Evolutionary conservation across 2,888 invertebrate genomes (phyloP), one percentile per base, ranked within the genome.

Genomic region (Cheilosia variabilis): DNA sequence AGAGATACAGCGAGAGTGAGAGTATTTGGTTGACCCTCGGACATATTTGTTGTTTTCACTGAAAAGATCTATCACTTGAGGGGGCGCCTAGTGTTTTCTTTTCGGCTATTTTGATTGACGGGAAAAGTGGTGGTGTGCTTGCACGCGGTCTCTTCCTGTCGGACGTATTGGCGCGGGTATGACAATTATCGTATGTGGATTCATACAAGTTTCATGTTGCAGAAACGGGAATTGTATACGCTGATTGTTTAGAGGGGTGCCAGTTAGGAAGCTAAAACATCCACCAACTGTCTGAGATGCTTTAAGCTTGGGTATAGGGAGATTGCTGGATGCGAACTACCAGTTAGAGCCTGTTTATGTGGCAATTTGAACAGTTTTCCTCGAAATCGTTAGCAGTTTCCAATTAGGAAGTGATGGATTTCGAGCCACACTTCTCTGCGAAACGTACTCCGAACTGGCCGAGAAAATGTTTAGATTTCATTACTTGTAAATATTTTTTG

Each of bases 11-110:
- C 7, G 58, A 58, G 73, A 52, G 58, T 15, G 34, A 31, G 47
- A 55, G 63, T 73, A 57, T 79, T 84, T 60, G 69, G 65, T 62
- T 84, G 84, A 80, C 80, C 80, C 73, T 69, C 73, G 83, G 62
- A 47, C 7, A 69, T 52, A 69, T 75, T 75, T 75, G 55, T 75
- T 79, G 13, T 43, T 76, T 75, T 69, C 73, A 79, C 43, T 50
- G 72, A 75, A 62, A 65, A 77, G 53, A 78, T 77, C 50, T 66
- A 62, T 60, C 24, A 58, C 79, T 63, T 52, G 52, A 78, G 62
- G 68, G 72, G 79, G 84, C 84, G 84, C 84, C 69, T 34, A 57
- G 53, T 66, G 47, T 65, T 84, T 84, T 78, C 68, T 58, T 34
- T 75, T 69, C 52, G 66, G 10, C 15, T 43, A 10, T 55, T 63